These are phyloP conservation scores for Callipepla californica DNA, from an alignment of 2,113 vertebrate genomes.

Conservation along the genomic window DNA sequence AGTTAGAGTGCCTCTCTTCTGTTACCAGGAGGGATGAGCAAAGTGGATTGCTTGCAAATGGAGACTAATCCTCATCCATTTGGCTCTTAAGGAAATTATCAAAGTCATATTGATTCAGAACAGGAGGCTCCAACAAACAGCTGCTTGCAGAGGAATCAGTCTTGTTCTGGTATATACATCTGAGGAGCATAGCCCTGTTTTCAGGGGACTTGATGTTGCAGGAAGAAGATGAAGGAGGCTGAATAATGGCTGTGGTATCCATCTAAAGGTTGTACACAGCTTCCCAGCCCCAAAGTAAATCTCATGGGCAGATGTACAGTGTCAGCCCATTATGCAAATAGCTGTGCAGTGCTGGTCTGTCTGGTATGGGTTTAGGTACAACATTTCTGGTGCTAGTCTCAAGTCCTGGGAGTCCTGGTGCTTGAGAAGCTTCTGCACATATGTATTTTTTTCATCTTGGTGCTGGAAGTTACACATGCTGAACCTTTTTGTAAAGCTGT, in stretches of 20 bases:
- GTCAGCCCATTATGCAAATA: not conserved
- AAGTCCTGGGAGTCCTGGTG: not conserved
- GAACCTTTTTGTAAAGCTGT: too few relatives aligned
- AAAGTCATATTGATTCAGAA: not conserved
- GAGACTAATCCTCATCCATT: not conserved
- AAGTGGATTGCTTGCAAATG: not conserved
- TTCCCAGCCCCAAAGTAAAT: not conserved
- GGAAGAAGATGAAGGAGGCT: not conserved
- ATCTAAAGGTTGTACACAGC: not conserved
- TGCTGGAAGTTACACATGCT: too few relatives aligned
- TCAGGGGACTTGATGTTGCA: not conserved
- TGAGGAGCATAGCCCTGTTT: not conserved
- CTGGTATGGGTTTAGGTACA: not conserved
- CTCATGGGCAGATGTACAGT: not conserved
- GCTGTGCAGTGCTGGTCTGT: fast-evolving
- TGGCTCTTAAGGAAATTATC: not conserved
- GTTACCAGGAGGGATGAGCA: not conserved
- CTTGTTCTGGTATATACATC: not conserved
- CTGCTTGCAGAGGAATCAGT: not conserved
- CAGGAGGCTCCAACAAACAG: not conserved
- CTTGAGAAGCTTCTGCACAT: not conserved
- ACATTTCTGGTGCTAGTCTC: not conserved
- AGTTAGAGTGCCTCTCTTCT: not conserved
- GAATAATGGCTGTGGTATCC: not conserved
- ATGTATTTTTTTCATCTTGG: too few relatives aligned